phyloP scores from a whole-genome alignment of 2,888 invertebrate species.

The Amphipoea oculea region DNA sequence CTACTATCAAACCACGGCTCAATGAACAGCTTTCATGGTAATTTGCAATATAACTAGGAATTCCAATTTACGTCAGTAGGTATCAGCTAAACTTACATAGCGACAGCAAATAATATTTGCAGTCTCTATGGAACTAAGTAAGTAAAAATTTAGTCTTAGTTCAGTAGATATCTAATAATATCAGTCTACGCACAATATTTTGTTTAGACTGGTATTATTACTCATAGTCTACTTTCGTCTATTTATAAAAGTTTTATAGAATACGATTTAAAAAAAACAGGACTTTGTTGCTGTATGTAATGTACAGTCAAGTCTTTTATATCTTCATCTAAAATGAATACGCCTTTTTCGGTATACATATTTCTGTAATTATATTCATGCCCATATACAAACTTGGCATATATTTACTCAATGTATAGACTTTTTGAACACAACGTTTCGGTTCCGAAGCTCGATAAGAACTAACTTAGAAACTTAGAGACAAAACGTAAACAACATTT shows the following conservation, averaged over 20 bases:
- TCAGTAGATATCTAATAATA: too few species aligned
- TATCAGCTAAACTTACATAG: neutral
- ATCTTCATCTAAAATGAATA: too few species aligned
- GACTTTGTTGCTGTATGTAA: neutral
- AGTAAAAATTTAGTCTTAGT: too few species aligned
- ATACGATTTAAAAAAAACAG: neutral
- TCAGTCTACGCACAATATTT: neutral
- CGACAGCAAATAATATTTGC: neutral
- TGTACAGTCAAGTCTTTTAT: neutral
- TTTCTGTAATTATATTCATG: too few species aligned
- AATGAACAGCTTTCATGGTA: constrained; percentile 39
- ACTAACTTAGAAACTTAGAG: too few species aligned
- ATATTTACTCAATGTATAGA: too few species aligned
- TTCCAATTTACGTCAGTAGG: neutral
- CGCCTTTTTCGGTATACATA: too few species aligned
- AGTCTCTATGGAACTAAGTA: too few species aligned
- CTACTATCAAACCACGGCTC: constrained; percentile 38
- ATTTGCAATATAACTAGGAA: constrained; percentile 13
- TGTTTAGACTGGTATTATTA: neutral
- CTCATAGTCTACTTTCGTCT: neutral
- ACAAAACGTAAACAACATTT: too few species aligned
- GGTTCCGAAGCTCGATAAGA: too few species aligned
- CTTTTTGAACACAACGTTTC: too few species aligned
- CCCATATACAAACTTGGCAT: too few species aligned
- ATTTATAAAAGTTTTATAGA: neutral